Conservation (phyloP, 2,797 vertebrate genomes). For the Peromyscus attwateri region DNA sequence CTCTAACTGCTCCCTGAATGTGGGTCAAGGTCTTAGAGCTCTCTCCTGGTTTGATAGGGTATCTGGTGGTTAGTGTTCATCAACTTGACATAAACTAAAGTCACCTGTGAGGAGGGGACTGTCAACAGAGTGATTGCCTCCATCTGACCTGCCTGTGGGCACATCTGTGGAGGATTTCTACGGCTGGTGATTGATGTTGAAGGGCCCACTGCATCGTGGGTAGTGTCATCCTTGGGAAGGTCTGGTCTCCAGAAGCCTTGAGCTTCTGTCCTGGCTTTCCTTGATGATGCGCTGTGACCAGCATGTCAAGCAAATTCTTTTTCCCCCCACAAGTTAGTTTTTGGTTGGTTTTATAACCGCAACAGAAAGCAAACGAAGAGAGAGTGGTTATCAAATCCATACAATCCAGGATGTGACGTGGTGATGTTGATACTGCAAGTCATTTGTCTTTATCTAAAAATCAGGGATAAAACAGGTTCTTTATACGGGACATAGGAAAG, state of each 20-base stretch:
- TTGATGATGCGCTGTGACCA: not conserved
- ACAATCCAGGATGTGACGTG: not conserved
- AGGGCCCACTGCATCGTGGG: not conserved
- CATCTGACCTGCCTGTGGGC: not conserved
- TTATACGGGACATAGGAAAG: too few species aligned
- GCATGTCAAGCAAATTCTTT: not conserved
- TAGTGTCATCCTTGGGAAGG: not conserved
- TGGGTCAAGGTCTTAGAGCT: accelerated
- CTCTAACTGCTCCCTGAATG: not conserved
- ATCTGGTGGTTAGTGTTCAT: not conserved
- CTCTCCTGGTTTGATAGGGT: not conserved
- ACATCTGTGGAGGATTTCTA: not conserved
- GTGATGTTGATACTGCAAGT: not conserved
- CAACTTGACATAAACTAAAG: not conserved
- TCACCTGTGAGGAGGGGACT: not conserved
- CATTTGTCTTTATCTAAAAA: not conserved
- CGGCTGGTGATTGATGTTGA: not conserved
- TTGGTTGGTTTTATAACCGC: not conserved
- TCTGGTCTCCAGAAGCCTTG: not conserved
- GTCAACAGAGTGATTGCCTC: not conserved
- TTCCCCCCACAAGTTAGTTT: not conserved
- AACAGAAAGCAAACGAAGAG: not conserved
- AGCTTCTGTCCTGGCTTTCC: not conserved
- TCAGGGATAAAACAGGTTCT: not conserved
- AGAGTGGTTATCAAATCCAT: not conserved